Percentiles rank a stretch among this genome's conserved stretches.
Conservation (phyloP, 2,888 invertebrate species). For the Anaspis maculata region DNA sequence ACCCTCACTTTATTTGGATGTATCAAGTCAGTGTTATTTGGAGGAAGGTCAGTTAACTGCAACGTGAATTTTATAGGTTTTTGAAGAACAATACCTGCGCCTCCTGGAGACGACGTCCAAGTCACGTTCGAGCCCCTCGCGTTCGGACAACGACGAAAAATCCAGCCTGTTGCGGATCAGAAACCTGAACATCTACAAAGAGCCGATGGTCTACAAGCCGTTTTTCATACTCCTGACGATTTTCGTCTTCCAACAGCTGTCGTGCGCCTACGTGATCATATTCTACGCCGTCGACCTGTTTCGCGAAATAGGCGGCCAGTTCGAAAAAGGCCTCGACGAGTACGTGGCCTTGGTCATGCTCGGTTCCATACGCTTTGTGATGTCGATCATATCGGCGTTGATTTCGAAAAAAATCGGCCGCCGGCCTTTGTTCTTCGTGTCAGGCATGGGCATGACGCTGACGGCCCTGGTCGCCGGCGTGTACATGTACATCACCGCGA, state of each 20-base stretch:
- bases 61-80: constrained; percentile 20
- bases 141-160: too few relatives aligned
- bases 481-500: constrained; percentile 26
- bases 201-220: constrained; percentile 46
- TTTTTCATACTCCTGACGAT: constrained; percentile 42
- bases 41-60: too few relatives aligned
- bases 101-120: constrained; percentile 22
- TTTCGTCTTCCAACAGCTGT: constrained; percentile 49
- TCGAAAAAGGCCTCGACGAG: constrained; percentile 41
- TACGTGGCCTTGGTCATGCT: constrained; percentile 45
- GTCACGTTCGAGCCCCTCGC: too few relatives aligned
- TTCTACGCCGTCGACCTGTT: constrained; percentile 51
- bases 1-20: too few relatives aligned
- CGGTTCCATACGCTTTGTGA: constrained; percentile 46
- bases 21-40: too few relatives aligned
- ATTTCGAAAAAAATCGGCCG: constrained; percentile 46
- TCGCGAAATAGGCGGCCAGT: constrained; percentile 41
- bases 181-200: constrained; percentile 24
- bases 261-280: constrained; percentile 50
- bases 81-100: constrained; percentile 19
- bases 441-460: constrained; percentile 47
- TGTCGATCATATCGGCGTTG: constrained; percentile 45
- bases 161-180: constrained; percentile 17
- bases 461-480: constrained; percentile 40
- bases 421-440: constrained; percentile 44